phyloP scores from a whole-genome alignment of 2,888 invertebrate species.

The Cheilosia soror region DNA sequence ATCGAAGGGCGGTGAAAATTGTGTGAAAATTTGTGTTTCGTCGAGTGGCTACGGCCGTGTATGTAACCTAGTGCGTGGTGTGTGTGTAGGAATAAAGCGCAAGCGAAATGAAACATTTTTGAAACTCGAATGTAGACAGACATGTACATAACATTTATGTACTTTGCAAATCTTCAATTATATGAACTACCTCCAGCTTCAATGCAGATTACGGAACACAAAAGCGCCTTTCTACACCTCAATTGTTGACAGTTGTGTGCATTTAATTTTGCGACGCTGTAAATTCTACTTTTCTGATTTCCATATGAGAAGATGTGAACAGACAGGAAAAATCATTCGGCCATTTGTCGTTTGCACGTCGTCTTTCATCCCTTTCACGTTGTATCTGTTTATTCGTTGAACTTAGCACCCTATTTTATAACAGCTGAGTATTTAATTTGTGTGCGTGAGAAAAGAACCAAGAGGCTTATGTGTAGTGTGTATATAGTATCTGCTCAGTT shows the following conservation, averaged over 20 bases:
- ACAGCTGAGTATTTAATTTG: conserved; percentile 72
- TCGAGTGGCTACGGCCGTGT: conserved; percentile 40
- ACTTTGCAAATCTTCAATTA: conserved; percentile 34
- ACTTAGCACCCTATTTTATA: conserved; percentile 67
- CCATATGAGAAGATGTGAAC: conserved; percentile 7
- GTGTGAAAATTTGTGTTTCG: conserved; percentile 67
- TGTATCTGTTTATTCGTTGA: conserved; percentile 58
- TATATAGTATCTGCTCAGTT: background rate
- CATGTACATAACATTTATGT: background rate
- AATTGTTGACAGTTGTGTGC: conserved; percentile 42
- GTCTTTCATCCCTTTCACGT: conserved; percentile 60
- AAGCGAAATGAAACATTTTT: conserved; percentile 63
- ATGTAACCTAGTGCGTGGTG: conserved; percentile 38
- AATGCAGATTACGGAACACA: conserved; percentile 13
- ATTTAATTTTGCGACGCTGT: conserved; percentile 19
- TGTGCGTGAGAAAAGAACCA: conserved; percentile 55
- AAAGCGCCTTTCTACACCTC: conserved; percentile 5
- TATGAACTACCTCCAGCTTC: conserved; percentile 26
- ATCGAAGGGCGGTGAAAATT: conserved; percentile 74
- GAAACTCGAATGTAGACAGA: conserved; percentile 49
- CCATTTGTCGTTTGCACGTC: conserved; percentile 42
- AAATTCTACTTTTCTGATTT: conserved; percentile 3
- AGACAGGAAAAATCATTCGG: conserved; percentile 22
- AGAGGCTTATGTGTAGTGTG: conserved; percentile 7
- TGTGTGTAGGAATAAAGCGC: conserved; percentile 66